Evolutionary conservation across 2,888 invertebrate genomes (phyloP), one percentile per base, ranked within the genome.

Genomic region (Pammene fasciana): DNA sequence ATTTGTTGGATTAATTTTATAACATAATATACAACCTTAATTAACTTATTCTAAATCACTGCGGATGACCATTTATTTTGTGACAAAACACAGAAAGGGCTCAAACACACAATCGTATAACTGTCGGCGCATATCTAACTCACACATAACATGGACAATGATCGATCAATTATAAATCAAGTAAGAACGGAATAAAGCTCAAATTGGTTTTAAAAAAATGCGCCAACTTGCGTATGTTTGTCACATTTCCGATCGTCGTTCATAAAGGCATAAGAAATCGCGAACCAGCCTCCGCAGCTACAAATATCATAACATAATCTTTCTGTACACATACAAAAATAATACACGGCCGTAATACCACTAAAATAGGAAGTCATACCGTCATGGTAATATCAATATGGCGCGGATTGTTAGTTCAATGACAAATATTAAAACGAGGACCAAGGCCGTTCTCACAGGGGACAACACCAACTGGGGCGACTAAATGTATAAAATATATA

Each of bases 281-380:
- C 67, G n/a, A 61, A 68, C 50, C 10, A 38, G 64, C 45, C 11
- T 59, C 59, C 57, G 65, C 68, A 65, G 55, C 18, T 54, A 36
- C 38, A 45, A 70, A 70, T 38, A 60, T 65, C 59, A 70, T 70
- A 65, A 70, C 64, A 61, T 46, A 64, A 64, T 70, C 57, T 59
- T 70, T 70, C 65, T 70, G 65, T 70, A 70, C 65, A 70, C 34
- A 65, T 65, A 60, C 52, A 65, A 65, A 68, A 65, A 70, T 70
- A 70, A 70, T 70, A 70, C 70, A 70, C 54, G 54, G 54, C 60
- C 54, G 54, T 70, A 70, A 70, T 65, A 70, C 59, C 70, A 70
- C 60, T 65, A 70, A 70, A 65, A 70, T 70, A 70, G 70, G 70
- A 70, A 70, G 65, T 70, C 65, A 55, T 65, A 70, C 70, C 70